A percentile compares a stretch with the other conserved stretches of the same genome.
These are phyloP conservation scores for Oophaga sylvatica DNA, from an alignment of 2,797 vertebrate species.

Conservation along the genomic window DNA sequence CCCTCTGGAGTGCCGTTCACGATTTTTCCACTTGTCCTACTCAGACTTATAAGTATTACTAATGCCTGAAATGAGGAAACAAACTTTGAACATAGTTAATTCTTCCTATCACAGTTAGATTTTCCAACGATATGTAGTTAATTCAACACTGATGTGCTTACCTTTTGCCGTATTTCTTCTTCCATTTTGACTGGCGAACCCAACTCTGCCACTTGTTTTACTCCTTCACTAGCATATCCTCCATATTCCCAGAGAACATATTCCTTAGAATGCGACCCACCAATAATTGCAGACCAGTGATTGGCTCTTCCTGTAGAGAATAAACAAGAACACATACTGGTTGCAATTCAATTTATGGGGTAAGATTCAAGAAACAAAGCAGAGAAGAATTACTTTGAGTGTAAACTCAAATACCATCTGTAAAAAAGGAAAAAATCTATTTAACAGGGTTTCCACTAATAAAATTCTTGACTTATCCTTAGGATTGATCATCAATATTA, in stretches of 20 bases:
- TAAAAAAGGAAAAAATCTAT: neutral
- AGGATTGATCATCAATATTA: too few relatives aligned
- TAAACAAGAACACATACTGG: neutral
- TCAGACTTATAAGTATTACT: neutral
- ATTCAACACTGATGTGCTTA: constrained; percentile 67
- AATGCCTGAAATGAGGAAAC: too few relatives aligned
- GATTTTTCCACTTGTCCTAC: neutral
- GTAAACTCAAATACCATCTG: neutral
- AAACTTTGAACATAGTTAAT: too few relatives aligned
- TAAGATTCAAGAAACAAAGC: neutral
- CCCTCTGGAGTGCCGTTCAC: too few relatives aligned
- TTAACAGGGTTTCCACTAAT: neutral
- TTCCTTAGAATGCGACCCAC: constrained; percentile 92
- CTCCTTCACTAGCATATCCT: constrained; percentile 89
- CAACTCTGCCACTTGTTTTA: constrained; percentile 93
- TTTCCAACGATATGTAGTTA: neutral
- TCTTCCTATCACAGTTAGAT: neutral
- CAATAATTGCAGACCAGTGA: constrained; percentile 98
- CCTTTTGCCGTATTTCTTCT: constrained; percentile 97
- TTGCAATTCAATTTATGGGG: neutral
- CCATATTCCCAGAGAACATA: constrained; percentile 97
- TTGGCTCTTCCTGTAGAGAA: constrained; percentile 83
- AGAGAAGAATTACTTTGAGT: neutral
- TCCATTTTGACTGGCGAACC: constrained; percentile 98
- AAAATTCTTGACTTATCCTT: too few relatives aligned